These are phyloP conservation scores for Saguinus imperator DNA, from an alignment of 2,113 vertebrate species.

Conservation along the genomic window DNA sequence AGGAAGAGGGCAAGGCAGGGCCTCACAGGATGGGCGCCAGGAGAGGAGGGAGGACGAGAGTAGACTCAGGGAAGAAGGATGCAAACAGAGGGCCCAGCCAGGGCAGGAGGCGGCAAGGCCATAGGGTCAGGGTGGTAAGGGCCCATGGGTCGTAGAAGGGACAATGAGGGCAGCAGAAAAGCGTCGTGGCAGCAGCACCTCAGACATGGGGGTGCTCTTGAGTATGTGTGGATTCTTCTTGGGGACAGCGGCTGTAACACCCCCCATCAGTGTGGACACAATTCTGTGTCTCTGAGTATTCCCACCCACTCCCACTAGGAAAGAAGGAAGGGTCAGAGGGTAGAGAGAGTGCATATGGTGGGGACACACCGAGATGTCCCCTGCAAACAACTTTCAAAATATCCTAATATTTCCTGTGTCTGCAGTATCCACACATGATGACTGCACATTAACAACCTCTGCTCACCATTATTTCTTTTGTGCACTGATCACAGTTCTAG, in stretches of 20 bases:
- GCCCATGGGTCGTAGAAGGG: no score
- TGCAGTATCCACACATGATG: neutral
- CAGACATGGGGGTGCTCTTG: neutral
- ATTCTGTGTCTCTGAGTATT: neutral
- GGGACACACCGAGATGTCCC: neutral
- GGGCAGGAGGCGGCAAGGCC: no score
- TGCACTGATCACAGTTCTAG: neutral
- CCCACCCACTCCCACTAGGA: neutral
- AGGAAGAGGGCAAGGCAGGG: neutral
- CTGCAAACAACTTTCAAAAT: neutral
- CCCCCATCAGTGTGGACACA: fast-evolving
- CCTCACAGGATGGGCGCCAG: neutral
- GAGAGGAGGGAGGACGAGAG: neutral
- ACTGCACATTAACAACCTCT: neutral
- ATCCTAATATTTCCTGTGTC: no score
- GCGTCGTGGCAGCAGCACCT: neutral
- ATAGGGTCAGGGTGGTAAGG: no score
- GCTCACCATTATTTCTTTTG: neutral
- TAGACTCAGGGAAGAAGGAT: neutral
- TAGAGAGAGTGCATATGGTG: neutral
- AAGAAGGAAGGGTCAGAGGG: neutral
- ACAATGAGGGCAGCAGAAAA: neutral
- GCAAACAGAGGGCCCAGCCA: neutral
- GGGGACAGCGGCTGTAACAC: neutral
- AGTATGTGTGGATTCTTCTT: neutral